phyloP scores from a whole-genome alignment of 2,797 vertebrate genomes.

The Sus cebifrons region DNA sequence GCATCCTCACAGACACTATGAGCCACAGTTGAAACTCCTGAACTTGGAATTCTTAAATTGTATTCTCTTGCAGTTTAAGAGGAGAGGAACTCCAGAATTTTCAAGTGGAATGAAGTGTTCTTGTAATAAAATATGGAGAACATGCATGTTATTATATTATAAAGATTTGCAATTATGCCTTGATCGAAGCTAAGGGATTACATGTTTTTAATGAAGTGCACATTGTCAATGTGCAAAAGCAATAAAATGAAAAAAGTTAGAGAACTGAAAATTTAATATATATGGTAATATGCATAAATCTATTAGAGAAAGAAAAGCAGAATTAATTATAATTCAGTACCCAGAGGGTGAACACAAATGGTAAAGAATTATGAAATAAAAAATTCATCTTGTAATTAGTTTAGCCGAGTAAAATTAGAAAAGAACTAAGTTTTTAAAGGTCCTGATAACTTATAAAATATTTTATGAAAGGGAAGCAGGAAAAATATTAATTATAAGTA shows the following conservation, averaged over 20 bases:
- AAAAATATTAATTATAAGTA: conserved; percentile 76
- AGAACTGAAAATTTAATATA: conserved; percentile 91
- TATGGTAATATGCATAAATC: conserved; percentile 92
- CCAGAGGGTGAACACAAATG: conserved; percentile 87
- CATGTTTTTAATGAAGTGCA: conserved; percentile 89
- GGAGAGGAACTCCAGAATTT: background rate
- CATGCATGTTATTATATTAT: conserved; percentile 76
- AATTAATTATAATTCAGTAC: conserved; percentile 89
- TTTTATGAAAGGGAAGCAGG: conserved; percentile 46
- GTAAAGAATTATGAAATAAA: conserved; percentile 89
- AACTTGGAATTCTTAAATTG: conserved; percentile 57
- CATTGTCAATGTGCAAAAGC: conserved; percentile 85
- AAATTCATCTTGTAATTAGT: conserved; percentile 90
- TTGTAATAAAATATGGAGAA: conserved; percentile 70
- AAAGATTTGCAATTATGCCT: conserved; percentile 86
- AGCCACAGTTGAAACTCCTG: too few species aligned
- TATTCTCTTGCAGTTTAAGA: background rate
- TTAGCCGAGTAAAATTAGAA: conserved; percentile 77
- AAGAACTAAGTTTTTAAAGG: conserved; percentile 78
- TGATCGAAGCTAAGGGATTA: conserved; percentile 87
- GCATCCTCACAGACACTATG: too few species aligned
- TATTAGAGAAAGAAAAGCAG: conserved; percentile 87
- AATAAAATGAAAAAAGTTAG: conserved; percentile 87
- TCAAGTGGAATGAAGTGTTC: background rate
- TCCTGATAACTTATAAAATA: conserved; percentile 80